Evolutionary conservation across 2,888 invertebrate species (phyloP), one percentile per base, ranked within the genome.

Genomic region (Pocota personata): DNA sequence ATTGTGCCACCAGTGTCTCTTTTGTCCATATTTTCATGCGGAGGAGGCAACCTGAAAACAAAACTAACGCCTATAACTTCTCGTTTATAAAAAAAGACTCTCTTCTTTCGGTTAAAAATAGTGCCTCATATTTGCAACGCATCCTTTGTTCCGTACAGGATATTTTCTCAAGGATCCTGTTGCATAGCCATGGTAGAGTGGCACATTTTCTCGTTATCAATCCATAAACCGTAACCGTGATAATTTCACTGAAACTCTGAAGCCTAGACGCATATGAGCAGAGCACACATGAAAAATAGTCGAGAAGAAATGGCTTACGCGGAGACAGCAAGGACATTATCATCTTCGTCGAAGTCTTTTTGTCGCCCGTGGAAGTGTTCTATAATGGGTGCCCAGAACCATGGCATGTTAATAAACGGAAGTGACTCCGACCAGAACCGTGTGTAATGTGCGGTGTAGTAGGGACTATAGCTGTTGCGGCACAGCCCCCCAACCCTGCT

Each of bases 331-430:
- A 46, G 14, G 46, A 58, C 32, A 35, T 35, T 57, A 37, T 32
- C 40, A 30, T 50, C 37, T 12, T 67, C n/a, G 35, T 66, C 12
- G 24, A 67, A 35, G 57, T 46, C 24, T 24, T 46, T 21, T 50
- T 14, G 46, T 12, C 35, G 66, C 24, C 12, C 19, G 24, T 19
- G 12, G 37, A 35, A 43, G 43, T 75, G n/a, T 12, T 24, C 19
- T 30, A 32, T 52, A 76, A 46, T 66, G 76, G 76, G 19, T 30
- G 60, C 35, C 57, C 66, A 50, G 60, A 67, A 52, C 14, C 48
- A 37, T 67, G 43, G 48, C 46, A 60, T 66, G 66, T 66, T 76
- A 76, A 76, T 69, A 67, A 77, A 50, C 50, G 67, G 58, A 75
- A 75, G 52, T 75, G 40, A 50, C 58, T 67, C 27, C 35, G 46